Conservation (phyloP, 2,888 invertebrate genomes). For the Dicyrtomina minuta region DNA sequence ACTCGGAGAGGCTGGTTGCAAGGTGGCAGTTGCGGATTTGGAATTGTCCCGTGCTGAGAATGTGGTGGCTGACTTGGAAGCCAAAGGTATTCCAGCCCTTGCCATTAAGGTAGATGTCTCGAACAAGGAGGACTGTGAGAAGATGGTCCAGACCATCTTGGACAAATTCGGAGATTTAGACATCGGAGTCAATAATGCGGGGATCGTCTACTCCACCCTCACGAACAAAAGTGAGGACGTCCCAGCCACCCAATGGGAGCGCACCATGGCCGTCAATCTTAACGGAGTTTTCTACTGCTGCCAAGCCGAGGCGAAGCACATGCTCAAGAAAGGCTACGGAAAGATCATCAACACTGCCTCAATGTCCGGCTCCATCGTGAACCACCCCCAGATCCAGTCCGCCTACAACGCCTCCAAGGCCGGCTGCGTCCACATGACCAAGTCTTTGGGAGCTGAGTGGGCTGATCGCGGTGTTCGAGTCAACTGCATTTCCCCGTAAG, state of each 20-base stretch:
- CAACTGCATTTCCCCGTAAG: slow-evolving; percentile 53
- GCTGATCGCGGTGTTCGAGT: slow-evolving; percentile 49
- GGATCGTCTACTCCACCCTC: slow-evolving; percentile 44
- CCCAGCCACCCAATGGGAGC: slow-evolving; percentile 49
- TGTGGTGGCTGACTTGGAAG: slow-evolving; percentile 45
- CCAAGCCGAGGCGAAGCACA: slow-evolving; percentile 52
- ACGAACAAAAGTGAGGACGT: slow-evolving; percentile 43
- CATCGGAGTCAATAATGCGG: slow-evolving; percentile 52
- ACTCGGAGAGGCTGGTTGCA: slow-evolving; percentile 52
- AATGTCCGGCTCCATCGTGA: slow-evolving; percentile 49
- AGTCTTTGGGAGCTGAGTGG: slow-evolving; percentile 51
- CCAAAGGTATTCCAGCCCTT: slow-evolving; percentile 45
- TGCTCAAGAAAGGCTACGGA: slow-evolving; percentile 51
- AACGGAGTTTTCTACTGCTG: slow-evolving; percentile 52
- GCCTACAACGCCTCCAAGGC: slow-evolving; percentile 50
- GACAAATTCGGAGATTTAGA: slow-evolving; percentile 47
- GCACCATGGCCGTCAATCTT: slow-evolving; percentile 51
- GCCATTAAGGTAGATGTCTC: slow-evolving; percentile 52
- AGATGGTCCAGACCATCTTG: slow-evolving; percentile 48
- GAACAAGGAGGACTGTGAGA: slow-evolving; percentile 49
- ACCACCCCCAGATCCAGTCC: slow-evolving; percentile 50
- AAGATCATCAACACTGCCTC: slow-evolving; percentile 53
- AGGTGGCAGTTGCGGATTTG: slow-evolving; percentile 51
- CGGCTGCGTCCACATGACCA: slow-evolving; percentile 49
- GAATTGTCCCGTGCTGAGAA: slow-evolving; percentile 45